Percentiles rank a stretch among this genome's conserved stretches.
These are phyloP conservation scores for Brachypodius melanocephalos DNA, from an alignment of 2,113 vertebrate species.

Conservation along the genomic window DNA sequence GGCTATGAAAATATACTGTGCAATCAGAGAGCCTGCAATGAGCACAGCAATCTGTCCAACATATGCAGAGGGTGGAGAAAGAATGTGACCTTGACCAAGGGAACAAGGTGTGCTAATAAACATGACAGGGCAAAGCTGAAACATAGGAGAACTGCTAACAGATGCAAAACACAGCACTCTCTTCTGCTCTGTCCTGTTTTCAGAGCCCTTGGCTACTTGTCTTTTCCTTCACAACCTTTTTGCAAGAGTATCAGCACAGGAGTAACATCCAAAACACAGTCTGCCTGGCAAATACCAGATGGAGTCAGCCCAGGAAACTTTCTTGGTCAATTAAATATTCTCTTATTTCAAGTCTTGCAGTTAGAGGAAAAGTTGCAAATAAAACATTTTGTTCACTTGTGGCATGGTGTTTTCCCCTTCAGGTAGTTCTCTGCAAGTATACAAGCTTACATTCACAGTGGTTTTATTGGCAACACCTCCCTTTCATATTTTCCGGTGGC, in stretches of 20 bases:
- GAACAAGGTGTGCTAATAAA: conserved; percentile 58
- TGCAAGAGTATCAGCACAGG: background rate
- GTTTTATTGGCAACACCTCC: background rate
- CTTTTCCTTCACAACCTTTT: background rate
- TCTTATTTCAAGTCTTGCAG: background rate
- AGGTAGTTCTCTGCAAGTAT: background rate
- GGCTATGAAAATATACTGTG: background rate
- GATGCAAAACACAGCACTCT: background rate
- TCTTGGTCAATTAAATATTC: background rate
- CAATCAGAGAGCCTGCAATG: background rate
- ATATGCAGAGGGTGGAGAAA: conserved; percentile 1
- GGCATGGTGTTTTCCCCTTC: background rate
- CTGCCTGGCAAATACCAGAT: background rate
- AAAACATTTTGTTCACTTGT: background rate
- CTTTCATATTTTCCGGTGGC: background rate
- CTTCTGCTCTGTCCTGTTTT: background rate
- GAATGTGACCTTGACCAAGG: conserved; percentile 35
- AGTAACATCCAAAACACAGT: conserved; percentile 22
- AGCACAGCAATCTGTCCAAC: background rate
- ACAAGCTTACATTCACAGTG: background rate
- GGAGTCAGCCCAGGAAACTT: background rate
- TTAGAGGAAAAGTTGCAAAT: background rate
- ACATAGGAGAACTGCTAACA: background rate
- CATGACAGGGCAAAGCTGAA: background rate
- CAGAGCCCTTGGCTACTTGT: background rate